Base-by-base conservation (phyloP, 2,888 invertebrate genomes). In the Noctuana brunneofusca region DNA sequence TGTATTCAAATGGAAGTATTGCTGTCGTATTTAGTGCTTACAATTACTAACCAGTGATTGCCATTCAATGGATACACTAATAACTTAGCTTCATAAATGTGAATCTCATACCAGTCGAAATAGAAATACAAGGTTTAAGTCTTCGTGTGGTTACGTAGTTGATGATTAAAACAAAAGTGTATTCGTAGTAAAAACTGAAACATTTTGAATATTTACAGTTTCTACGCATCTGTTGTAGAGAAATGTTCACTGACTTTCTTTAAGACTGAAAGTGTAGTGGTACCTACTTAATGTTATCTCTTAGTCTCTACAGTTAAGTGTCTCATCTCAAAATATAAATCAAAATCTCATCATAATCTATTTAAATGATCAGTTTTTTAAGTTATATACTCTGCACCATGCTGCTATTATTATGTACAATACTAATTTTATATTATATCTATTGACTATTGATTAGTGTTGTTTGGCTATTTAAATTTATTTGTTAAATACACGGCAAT, bases 201-300 rank as follows among this genome's bases (percentile, higher is more conserved):
- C 16, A 14, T 58, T 58, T 64, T 49, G 48, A 64, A 58, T 64
- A 54, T 58, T 52, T 64, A 64, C 54, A 14, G 27, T 49, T 63
- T 57, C 57, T 43, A 63, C 57, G 57, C 18, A n/a, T 62, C 48
- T 63, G 35, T 58, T 48, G 18, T 63, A 57, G 63, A 50, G 41
- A 32, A 35, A 62, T 55, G 49, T 62, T 62, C 55, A 55, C 66
- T 64, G 67, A 71, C 71, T 70, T 71, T 73, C 70, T n/a, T n/a
- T 58, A 73, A 73, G 75, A 73, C 74, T 75, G 74, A 71, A 74
- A 71, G 71, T 71, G 66, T 66, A 62, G 62, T 62, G 60, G 48
- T 62, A 62, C 62, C 55, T 62, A 55, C 62, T 62, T 62, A 55
- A 48, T 55, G 30, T 62, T 41, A 60, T 57, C 22, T 57, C n/a